Evolutionary conservation across 2,797 vertebrate genomes (phyloP), one percentile per base, ranked within the genome.

Genomic region (Tachyglossus aculeatus): DNA sequence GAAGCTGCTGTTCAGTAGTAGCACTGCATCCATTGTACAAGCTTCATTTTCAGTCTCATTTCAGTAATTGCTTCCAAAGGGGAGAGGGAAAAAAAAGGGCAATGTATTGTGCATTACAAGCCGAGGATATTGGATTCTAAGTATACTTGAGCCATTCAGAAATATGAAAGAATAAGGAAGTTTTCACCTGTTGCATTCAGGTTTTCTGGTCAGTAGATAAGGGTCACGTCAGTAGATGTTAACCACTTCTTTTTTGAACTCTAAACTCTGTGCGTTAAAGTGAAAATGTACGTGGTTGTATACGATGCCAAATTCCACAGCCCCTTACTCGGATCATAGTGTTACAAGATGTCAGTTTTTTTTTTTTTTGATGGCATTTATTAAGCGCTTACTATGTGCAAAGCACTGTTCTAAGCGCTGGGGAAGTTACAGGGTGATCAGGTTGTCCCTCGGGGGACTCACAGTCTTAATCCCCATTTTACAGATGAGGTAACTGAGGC

Each of bases 41-140:
- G n/a, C 38, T 78, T 52, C 78, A 54, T 68, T 66, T 82, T 79
- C 59, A 57, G 33, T 59, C 58, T n/a, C n/a, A n/a, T n/a, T n/a
- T n/a, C n/a, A n/a, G n/a, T n/a, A n/a, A n/a, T n/a, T 54, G n/a
- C 69, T 65, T 65, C 47, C 34, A 59, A 39, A 70, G 68, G 33
- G 18, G 59, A 16, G n/a, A n/a, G n/a, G n/a, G n/a, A n/a, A n/a
- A n/a, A n/a, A n/a, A n/a, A 61, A 15, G 27, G 40, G 41, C 66
- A 45, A 41, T 72, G 54, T 68, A 25, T 48, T 63, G 37, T 22
- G 7, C 74, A 51, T 59, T 78, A 58, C 24, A 50, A 22, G 61
- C 29, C 62, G 62, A 78, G 40, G 51, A 33, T 32, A 58, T 38
- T 70, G 21, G 25, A 80, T 80, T 82, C 48, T 77, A 40, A 43